A percentile compares a stretch with the other conserved stretches of the same genome.
Evolutionary conservation across 2,113 vertebrate genomes (phyloP).

Genomic region (Phocoena sinus): DNA sequence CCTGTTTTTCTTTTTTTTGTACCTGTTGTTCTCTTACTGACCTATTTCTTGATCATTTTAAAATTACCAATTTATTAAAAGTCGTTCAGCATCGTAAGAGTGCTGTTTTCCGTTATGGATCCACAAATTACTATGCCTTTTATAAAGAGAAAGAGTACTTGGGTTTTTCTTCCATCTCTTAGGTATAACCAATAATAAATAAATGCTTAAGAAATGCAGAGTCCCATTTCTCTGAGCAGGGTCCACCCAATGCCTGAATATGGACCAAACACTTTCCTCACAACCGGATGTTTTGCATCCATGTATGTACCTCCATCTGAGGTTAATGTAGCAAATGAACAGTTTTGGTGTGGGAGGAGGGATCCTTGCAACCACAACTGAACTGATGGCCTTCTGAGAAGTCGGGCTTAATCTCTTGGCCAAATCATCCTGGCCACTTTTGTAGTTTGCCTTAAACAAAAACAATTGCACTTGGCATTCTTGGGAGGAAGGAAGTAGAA

Average conservation of each 20-base stretch:
- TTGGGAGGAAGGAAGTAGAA: background rate
- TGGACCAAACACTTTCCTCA: background rate
- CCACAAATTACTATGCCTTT: background rate
- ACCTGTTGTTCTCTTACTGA: background rate
- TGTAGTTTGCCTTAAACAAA: background rate
- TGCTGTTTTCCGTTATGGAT: background rate
- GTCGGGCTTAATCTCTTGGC: background rate
- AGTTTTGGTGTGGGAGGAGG: background rate
- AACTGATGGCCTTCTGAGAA: background rate
- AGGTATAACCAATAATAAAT: background rate
- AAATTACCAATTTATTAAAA: background rate
- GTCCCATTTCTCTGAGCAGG: background rate
- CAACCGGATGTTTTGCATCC: background rate
- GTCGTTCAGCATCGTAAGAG: background rate
- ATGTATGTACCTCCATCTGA: background rate
- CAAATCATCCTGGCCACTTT: background rate
- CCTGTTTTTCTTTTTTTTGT: background rate
- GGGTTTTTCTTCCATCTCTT: background rate
- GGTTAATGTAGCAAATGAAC: background rate
- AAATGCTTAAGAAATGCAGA: background rate
- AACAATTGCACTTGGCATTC: background rate
- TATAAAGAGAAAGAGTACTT: background rate
- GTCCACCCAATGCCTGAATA: background rate
- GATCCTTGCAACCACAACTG: rapidly evolving
- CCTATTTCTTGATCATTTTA: background rate